These are phyloP conservation scores for Caranx melampygus DNA, from an alignment of 2,113 vertebrate genomes.

Conservation along the genomic window DNA sequence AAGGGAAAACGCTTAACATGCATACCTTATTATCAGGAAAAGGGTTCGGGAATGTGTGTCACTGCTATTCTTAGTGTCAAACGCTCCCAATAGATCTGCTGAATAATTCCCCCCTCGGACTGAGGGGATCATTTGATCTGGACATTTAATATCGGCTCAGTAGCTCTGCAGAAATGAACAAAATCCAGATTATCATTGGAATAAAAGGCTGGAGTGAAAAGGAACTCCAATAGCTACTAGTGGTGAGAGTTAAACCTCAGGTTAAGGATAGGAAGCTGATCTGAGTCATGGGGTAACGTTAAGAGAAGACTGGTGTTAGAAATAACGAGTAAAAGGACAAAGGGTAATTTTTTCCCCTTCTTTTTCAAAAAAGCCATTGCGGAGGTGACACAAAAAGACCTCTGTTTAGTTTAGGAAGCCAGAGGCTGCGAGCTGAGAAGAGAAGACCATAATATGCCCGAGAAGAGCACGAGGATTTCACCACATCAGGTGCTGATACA, in stretches of 20 bases:
- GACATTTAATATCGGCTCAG: conserved; percentile 12
- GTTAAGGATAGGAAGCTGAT: conserved; percentile 39
- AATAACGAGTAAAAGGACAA: conserved; percentile 54
- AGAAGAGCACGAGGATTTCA: conserved; percentile 73
- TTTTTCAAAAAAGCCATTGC: conserved; percentile 48
- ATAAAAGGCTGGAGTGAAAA: conserved; percentile 1
- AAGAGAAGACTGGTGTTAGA: conserved; percentile 23
- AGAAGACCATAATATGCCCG: conserved; percentile 25
- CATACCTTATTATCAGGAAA: conserved; percentile 72
- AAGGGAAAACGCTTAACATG: conserved; percentile 68
- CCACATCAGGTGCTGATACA: conserved; percentile 59
- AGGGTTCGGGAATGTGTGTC: conserved; percentile 70
- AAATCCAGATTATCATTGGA: not conserved
- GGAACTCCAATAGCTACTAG: not conserved
- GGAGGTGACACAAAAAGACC: conserved; percentile 69
- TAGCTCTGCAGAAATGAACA: not conserved
- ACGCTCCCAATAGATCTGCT: conserved; percentile 27
- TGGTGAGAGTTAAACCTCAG: conserved; percentile 24
- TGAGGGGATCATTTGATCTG: conserved; percentile 37
- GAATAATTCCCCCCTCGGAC: conserved; percentile 34
- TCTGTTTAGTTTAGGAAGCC: conserved; percentile 61
- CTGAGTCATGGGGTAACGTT: conserved; percentile 54
- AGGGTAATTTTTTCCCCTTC: conserved; percentile 59
- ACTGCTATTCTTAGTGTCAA: conserved; percentile 70
- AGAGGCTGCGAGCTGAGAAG: conserved; percentile 49